Percentiles rank a stretch among this genome's conserved stretches.
Conservation (phyloP, 2,113 vertebrate genomes). For the Poeciliopsis retropinna region DNA sequence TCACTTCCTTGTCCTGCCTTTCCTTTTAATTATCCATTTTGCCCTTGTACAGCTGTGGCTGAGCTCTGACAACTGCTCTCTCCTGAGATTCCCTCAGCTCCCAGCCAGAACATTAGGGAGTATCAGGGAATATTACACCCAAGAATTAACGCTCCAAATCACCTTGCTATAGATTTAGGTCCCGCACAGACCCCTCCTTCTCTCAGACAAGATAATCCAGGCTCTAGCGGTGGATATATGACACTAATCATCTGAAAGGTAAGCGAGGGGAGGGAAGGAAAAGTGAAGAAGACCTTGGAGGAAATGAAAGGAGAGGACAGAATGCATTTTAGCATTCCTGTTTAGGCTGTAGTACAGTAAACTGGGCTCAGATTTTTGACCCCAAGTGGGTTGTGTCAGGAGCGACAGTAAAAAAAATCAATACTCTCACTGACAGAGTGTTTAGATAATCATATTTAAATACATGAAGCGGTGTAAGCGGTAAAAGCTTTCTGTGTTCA, state of each 20-base stretch:
- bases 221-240: conserved; percentile 76
- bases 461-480: not conserved
- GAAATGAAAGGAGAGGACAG: conserved; percentile 21
- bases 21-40: conserved; percentile 79
- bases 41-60: conserved; percentile 72
- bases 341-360: conserved; percentile 21
- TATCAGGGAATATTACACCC: conserved; percentile 83
- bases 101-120: conserved; percentile 75
- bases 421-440: conserved; percentile 1
- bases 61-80: conserved; percentile 78
- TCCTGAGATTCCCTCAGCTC: conserved; percentile 70
- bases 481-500: not conserved
- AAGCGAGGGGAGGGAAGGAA: conserved; percentile 23
- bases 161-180: conserved; percentile 76
- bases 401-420: conserved; percentile 17
- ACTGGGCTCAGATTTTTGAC: conserved; percentile 24
- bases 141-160: conserved; percentile 81
- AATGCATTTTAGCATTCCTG: conserved; percentile 21
- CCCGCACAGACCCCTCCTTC: conserved; percentile 67
- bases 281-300: conserved; percentile 40
- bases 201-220: conserved; percentile 81
- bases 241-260: conserved; percentile 79
- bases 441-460: conserved; percentile 38
- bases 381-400: not conserved
- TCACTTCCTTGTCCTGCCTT: conserved; percentile 57